Evolutionary conservation across 92 coral and sea anemone genomes (phyloP), one percentile per base, ranked within the genome.

Genomic region (Palythoa heliodiscus): DNA sequence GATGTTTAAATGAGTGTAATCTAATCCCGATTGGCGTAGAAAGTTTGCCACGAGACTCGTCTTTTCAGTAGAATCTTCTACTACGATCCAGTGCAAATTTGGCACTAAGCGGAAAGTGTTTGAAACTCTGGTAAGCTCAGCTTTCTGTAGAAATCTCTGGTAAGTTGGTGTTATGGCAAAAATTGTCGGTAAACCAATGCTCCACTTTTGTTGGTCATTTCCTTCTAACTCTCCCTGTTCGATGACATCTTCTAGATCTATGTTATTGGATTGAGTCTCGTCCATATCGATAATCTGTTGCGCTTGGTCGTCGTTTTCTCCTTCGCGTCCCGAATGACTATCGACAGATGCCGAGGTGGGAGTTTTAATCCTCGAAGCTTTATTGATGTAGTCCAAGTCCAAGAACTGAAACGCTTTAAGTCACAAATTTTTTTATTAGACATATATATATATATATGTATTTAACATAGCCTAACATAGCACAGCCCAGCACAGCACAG

Each of bases 121-220:
- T 8, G 97, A 86, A 7, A 90, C 87, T 61, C 98, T 89, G 7
- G 97, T 95, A 3, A 95, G 88, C 68, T 95, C 98, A 15, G 98
- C 98, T 69, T 95, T 95, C 39, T 95, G 98, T 1, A 93, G 86
- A 25, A 93, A 91, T 19, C 98, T 86, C 84, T 87, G 85, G 39
- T 95, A 95, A 0, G 98, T 95, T 13, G 98, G 98, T 7, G 96
- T 95, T 12, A 95, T 91, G 57, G 91, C 98, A 60, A 87, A 95
- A 29, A 95, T 93, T 15, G 90, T 93, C 15, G 98, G 98, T 3
- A 95, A 38, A 19, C 86, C 92, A 25, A 91, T 57, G 68, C 76
- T 82, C 87, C 89, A 72, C 1, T 73, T 78, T 70, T 87, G 74
- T 54, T 76, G 16, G 9, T 80, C 86, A 5, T 52, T 50, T 64